These are phyloP conservation scores for Lutjanus argentimaculatus DNA, from an alignment of 2,797 vertebrate genomes.

Conservation along the genomic window DNA sequence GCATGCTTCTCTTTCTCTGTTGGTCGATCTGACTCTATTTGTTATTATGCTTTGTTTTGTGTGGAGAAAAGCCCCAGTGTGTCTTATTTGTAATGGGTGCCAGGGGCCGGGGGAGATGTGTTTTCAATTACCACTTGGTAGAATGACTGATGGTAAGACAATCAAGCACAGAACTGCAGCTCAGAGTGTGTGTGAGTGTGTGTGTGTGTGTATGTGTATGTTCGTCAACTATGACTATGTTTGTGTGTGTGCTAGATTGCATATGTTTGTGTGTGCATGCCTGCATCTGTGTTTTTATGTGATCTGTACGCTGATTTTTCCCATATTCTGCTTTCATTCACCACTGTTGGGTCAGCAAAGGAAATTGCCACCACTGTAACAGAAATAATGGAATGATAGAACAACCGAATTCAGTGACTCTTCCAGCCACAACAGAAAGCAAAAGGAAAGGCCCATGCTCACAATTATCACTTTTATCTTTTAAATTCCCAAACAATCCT, in stretches of 20 bases:
- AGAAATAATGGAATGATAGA: slow-evolving; percentile 21
- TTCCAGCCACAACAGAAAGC: slow-evolving; percentile 28
- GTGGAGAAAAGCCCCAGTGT: slow-evolving; percentile 74
- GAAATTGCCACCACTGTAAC: slow-evolving; percentile 26
- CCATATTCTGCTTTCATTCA: slow-evolving; percentile 51
- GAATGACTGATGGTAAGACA: slow-evolving; percentile 83
- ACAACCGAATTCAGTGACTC: slow-evolving; percentile 7
- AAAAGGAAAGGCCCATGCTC: slow-evolving; percentile 4
- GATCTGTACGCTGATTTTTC: slow-evolving; percentile 46
- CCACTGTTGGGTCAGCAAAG: neutral
- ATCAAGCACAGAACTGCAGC: slow-evolving; percentile 76
- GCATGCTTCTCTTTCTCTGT: slow-evolving; percentile 71
- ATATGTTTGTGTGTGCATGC: slow-evolving; percentile 45
- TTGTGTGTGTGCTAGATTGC: slow-evolving; percentile 40
- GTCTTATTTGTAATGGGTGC: slow-evolving; percentile 80
- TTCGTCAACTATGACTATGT: slow-evolving; percentile 35
- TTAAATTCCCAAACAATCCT: slow-evolving; percentile 17
- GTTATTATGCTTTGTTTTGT: slow-evolving; percentile 80
- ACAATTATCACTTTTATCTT: slow-evolving; percentile 38
- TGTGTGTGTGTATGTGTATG: slow-evolving; percentile 35
- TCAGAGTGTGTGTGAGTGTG: slow-evolving; percentile 44
- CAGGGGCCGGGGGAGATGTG: slow-evolving; percentile 79
- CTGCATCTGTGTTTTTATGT: slow-evolving; percentile 61
- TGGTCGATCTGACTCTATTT: slow-evolving; percentile 72
- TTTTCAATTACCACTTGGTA: slow-evolving; percentile 85